These are phyloP conservation scores for Eutolmus rufibarbis DNA, from an alignment of 2,888 invertebrate genomes.

Conservation along the genomic window DNA sequence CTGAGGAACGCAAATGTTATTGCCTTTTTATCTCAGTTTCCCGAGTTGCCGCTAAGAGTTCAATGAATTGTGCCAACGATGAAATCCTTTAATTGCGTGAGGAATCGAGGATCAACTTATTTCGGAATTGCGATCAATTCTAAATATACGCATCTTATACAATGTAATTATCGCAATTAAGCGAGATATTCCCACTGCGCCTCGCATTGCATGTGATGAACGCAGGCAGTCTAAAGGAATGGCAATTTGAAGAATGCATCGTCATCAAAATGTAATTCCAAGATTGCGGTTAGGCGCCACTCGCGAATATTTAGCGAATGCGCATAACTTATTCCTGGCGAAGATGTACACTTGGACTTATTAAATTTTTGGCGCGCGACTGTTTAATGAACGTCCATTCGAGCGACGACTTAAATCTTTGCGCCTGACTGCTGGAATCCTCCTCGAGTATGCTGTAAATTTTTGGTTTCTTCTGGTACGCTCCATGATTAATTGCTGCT, in stretches of 20 bases:
- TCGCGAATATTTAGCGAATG: slow-evolving; percentile 25
- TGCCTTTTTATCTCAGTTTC: background rate
- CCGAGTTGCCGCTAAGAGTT: background rate
- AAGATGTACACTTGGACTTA: slow-evolving; percentile 5
- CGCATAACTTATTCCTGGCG: background rate
- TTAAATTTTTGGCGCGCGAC: slow-evolving; percentile 25
- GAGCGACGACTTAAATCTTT: background rate
- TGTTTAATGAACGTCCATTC: background rate
- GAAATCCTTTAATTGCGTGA: background rate
- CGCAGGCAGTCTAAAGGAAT: background rate
- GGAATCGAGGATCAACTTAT: background rate
- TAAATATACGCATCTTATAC: slow-evolving; percentile 1
- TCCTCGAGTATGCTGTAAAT: background rate
- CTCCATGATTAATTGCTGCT: slow-evolving; percentile 10
- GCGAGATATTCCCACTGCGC: background rate
- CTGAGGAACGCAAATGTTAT: background rate
- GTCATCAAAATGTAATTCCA: slow-evolving; percentile 27
- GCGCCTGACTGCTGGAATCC: background rate
- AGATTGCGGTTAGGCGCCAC: slow-evolving; percentile 36
- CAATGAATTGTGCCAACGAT: background rate
- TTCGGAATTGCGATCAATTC: slow-evolving; percentile 13
- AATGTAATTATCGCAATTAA: slow-evolving; percentile 21
- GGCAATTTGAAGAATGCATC: slow-evolving; percentile 8
- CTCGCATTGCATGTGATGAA: background rate
- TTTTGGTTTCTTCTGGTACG: background rate